These are phyloP conservation scores for Aspidiotus destructor DNA, from an alignment of 2,888 invertebrate species.

Conservation along the genomic window DNA sequence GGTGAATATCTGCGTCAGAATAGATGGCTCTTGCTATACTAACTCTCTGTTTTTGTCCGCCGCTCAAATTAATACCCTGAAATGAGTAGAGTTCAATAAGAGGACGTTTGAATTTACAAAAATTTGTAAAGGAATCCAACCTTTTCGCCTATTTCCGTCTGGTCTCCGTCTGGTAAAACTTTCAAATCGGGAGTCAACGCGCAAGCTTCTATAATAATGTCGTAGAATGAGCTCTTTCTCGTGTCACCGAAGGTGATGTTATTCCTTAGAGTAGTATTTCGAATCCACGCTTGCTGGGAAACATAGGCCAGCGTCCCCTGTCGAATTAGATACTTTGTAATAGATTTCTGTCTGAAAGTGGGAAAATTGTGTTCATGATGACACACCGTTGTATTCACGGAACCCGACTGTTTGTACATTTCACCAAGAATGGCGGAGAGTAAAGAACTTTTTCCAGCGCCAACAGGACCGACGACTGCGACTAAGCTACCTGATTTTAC, in stretches of 20 bases:
- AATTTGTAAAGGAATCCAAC: neutral
- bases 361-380: too few species aligned
- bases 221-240: slow-evolving; percentile 61
- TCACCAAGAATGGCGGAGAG: slow-evolving; percentile 79
- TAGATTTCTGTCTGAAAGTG: neutral
- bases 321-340: slow-evolving; percentile 8
- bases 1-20: slow-evolving; percentile 75
- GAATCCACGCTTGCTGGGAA: slow-evolving; percentile 96
- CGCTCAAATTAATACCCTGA: slow-evolving; percentile 69
- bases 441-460: slow-evolving; percentile 81
- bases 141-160: slow-evolving; percentile 81
- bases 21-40: slow-evolving; percentile 87
- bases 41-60: slow-evolving; percentile 86
- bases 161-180: slow-evolving; percentile 89
- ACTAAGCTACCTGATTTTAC: slow-evolving; percentile 59
- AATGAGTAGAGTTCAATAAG: neutral
- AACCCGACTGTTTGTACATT: slow-evolving; percentile 74
- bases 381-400: slow-evolving; percentile 58
- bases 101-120: neutral
- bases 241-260: slow-evolving; percentile 84
- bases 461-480: slow-evolving; percentile 81
- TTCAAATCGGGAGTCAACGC: slow-evolving; percentile 84
- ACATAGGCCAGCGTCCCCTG: slow-evolving; percentile 67
- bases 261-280: slow-evolving; percentile 84
- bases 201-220: slow-evolving; percentile 76